Evolutionary conservation across 1,140 invertebrate genomes (phyloP), one percentile per base, ranked within the genome.

Genomic region (Lysiphlebus fabarum): DNA sequence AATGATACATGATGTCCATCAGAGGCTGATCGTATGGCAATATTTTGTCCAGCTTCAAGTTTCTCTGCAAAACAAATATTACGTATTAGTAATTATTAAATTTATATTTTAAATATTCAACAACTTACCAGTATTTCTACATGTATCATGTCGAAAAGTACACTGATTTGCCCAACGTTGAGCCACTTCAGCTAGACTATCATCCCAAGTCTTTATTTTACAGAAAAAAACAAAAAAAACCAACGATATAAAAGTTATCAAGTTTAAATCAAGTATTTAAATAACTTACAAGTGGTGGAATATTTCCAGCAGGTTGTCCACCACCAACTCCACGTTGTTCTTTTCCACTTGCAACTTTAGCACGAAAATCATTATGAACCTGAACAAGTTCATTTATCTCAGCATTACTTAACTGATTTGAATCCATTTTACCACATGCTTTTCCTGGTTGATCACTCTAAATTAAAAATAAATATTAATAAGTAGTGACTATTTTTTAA

Each of bases 281-380:
- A 42, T 26, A 49, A 34, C 47, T 49, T 34, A 49, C 47, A 7
- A 49, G 47, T 11, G 47, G 47, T 34, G 47, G 47, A 36, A 49
- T 49, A 11, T 36, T 2, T 49, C 47, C 47, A 10, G 26, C 47
- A 33, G 47, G 47, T 11, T 49, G 47, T 34, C n/a, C n/a, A 4
- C 47, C 47, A 36, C 7, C 7, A 37, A 34, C 0, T 4, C 47
- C 47, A 26, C 47, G 47, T 34, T 26, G 34, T 17, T 49, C 47
- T 4, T 6, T 1, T 5, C 47, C 47, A 10, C 33, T 49, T 8
- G 47, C 47, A 49, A 49, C 47, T 6, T 17, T 10, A 37, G 7
- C 26, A 34, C 47, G 33, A 7, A 34, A 34, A 34, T 34, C 36
- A n/a, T 49, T 49, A 34, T 49, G 47, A 11, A 6, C 33, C 11